These are phyloP conservation scores for Podargus strigoides DNA, from an alignment of 2,797 vertebrate species.

Conservation along the genomic window DNA sequence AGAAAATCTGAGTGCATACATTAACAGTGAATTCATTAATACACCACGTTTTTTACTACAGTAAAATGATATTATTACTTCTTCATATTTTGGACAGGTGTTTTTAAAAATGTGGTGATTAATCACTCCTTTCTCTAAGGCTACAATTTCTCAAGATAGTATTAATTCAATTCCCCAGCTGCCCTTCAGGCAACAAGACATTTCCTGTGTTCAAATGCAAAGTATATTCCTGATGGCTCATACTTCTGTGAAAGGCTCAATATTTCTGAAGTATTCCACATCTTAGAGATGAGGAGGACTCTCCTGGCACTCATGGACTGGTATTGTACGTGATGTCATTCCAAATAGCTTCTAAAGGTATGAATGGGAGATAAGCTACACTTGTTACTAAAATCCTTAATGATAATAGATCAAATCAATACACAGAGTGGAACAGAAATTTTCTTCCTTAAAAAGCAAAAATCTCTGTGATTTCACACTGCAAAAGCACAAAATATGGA, in stretches of 20 bases:
- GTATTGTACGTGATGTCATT: background rate
- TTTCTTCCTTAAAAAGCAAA: background rate
- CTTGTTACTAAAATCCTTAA: background rate
- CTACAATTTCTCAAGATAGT: background rate
- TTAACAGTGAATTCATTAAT: background rate
- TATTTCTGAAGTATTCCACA: background rate
- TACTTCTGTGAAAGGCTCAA: background rate
- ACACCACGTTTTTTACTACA: background rate
- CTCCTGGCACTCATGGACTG: background rate
- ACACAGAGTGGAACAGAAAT: background rate
- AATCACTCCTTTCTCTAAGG: background rate
- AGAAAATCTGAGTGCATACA: background rate
- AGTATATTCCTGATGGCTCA: background rate
- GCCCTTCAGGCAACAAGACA: background rate
- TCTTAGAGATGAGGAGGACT: background rate
- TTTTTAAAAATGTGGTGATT: background rate
- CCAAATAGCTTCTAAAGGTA: background rate
- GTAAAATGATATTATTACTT: background rate
- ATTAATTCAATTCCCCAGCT: background rate
- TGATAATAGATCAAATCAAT: background rate
- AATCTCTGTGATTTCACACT: background rate
- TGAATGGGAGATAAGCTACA: background rate
- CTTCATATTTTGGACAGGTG: background rate
- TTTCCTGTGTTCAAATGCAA: background rate
- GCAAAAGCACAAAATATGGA: background rate